Evolutionary conservation across 2,797 vertebrate genomes (phyloP).

Genomic region (Sebastes matsubarae): DNA sequence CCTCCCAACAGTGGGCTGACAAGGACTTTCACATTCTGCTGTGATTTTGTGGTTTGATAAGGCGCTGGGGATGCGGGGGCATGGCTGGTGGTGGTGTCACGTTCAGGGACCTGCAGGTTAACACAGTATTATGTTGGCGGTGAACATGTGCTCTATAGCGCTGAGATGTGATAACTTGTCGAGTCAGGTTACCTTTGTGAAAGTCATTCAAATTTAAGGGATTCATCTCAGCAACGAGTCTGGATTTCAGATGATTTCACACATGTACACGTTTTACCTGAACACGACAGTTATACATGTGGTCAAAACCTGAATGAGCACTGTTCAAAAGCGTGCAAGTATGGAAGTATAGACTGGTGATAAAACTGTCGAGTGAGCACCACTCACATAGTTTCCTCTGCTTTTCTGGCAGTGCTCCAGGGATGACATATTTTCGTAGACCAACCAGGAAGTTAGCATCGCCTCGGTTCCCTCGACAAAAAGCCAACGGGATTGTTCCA

Average conservation of each 20-base stretch:
- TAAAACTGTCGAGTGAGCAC: background rate
- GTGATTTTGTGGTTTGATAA: conserved; percentile 26
- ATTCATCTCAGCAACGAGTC: background rate
- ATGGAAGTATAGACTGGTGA: background rate
- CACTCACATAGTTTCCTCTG: background rate
- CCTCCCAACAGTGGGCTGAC: conserved; percentile 42
- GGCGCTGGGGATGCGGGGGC: background rate
- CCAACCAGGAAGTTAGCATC: too few species aligned
- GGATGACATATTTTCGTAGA: too few species aligned
- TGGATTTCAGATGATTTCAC: background rate
- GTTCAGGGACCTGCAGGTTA: background rate
- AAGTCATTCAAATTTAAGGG: background rate
- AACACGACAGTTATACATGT: background rate
- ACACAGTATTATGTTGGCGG: background rate
- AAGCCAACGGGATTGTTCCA: too few species aligned
- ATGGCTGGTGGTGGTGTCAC: background rate
- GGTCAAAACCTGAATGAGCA: background rate
- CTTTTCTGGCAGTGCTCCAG: too few species aligned
- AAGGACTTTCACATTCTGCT: conserved; percentile 30
- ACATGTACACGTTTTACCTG: background rate
- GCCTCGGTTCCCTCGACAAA: too few species aligned
- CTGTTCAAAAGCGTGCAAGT: background rate
- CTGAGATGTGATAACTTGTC: background rate
- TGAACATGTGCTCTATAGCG: background rate
- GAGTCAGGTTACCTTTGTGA: background rate